These are phyloP conservation scores for Sinella curviseta DNA, from an alignment of 1,140 invertebrate genomes.

Conservation along the genomic window DNA sequence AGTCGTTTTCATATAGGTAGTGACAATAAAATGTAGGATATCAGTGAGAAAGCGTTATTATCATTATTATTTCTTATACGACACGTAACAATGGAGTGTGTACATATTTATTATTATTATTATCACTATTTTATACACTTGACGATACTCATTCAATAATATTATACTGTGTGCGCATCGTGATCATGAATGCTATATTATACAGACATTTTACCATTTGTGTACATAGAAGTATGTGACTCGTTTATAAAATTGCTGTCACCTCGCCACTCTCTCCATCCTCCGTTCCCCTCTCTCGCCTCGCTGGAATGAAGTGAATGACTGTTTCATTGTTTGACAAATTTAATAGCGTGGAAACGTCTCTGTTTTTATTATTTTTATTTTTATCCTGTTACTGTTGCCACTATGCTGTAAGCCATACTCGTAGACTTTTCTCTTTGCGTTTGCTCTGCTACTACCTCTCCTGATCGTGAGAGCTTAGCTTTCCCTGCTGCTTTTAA, in stretches of 20 bases:
- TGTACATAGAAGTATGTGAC: constrained; percentile 9
- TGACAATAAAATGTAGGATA: too few species aligned
- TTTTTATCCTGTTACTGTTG: too few species aligned
- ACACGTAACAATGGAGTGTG: too few species aligned
- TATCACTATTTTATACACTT: too few species aligned
- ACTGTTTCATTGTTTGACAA: constrained; percentile 23
- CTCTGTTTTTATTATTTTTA: not conserved
- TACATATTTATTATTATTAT: too few species aligned
- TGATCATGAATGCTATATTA: not conserved
- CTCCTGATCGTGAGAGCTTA: too few species aligned
- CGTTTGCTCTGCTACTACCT: too few species aligned
- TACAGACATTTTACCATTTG: constrained; percentile 4
- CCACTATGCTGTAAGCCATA: too few species aligned
- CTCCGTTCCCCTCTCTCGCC: not conserved
- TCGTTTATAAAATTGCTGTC: constrained; percentile 3
- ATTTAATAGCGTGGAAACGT: constrained; percentile 17
- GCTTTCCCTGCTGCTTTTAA: too few species aligned
- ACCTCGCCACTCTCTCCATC: constrained; percentile 1
- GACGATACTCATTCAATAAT: too few species aligned
- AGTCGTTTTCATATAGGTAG: too few species aligned
- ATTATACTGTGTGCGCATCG: not conserved
- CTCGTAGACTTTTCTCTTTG: too few species aligned
- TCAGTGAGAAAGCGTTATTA: not conserved
- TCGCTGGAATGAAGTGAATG: not conserved
- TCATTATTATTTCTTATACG: not conserved